phyloP scores from a whole-genome alignment of 2,797 vertebrate species.

The Peromyscus aztecus region DNA sequence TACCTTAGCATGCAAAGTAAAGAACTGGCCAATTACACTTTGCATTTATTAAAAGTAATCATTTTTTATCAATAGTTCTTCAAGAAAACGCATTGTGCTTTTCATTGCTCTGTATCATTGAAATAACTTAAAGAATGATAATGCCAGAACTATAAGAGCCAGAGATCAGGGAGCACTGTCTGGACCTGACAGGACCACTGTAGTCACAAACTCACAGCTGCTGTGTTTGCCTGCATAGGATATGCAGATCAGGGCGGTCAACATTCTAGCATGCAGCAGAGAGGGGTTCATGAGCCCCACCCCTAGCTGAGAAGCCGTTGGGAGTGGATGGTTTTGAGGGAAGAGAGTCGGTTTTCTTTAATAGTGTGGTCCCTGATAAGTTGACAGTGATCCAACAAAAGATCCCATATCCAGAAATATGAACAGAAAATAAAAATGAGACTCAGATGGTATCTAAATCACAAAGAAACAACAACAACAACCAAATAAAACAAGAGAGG shows the following conservation, averaged over 20 bases:
- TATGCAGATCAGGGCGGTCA: neutral
- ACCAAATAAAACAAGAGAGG: neutral
- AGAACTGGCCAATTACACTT: neutral
- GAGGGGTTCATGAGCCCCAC: neutral
- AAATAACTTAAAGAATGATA: neutral
- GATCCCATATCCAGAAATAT: too few species aligned
- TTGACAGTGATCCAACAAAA: neutral
- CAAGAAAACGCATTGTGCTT: neutral
- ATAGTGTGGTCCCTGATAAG: neutral
- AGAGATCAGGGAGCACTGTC: neutral
- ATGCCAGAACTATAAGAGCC: neutral
- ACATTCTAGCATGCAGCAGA: neutral
- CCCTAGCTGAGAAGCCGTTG: neutral
- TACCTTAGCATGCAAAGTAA: neutral
- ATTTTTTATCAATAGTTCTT: neutral
- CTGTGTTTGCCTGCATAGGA: neutral
- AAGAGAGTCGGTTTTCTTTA: neutral
- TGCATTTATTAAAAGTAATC: neutral
- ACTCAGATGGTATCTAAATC: too few species aligned
- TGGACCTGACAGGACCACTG: too few species aligned
- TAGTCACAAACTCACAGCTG: neutral
- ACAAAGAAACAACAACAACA: too few species aligned
- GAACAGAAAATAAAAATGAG: neutral
- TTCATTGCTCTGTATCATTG: neutral
- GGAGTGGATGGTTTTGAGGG: neutral